Evolutionary conservation across 2,113 vertebrate species (phyloP), one percentile per base, ranked within the genome.

Genomic region (Lepidothrix coronata): DNA sequence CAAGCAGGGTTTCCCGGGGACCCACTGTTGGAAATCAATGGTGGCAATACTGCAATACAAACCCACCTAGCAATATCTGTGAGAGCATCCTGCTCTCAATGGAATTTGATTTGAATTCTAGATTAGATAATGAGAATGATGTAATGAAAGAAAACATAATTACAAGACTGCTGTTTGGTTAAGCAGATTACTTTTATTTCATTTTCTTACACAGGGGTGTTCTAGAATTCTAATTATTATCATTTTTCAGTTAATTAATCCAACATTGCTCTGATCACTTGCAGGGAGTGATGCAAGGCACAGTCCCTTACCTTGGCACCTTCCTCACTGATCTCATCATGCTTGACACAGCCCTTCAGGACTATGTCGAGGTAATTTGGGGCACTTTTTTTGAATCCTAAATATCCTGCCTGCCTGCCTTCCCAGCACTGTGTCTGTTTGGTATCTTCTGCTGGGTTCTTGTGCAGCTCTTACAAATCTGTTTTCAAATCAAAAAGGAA

Each of bases 251-350:
- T 67, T 23, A 51, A 12, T 84, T 78, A 89, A 88, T 51, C 9
- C 15, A 19, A 6, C 35, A 7, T 6, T 65, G 19, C 52, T 97
- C 18, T 96, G 67, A 79, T 91, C 81, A 12, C 94, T 79, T 77
- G 48, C 96, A 99, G 99, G 99, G 99, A 28, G 98, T 98, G n/a
- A 99, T 99, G 99, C 99, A 99, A 94, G 99, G 99, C 43, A 99
- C 99, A 0, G 99, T 99, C 51, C 99, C 99, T 4, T 99, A 99
- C 93, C 96, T 99, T 84, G 99, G 99, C 49, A 99, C 99, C 37
- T 99, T 99, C 91, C 97, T 99, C 37, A 99, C 99, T 0, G 99
- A 99, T 91, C 97, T 99, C 72, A 98, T 98, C 94, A 99, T 99
- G 99, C 96, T 99, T 22, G 99, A 99, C 92, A 99, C 99, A 0